Evolutionary conservation across 2,113 vertebrate genomes (phyloP).

Genomic region (Aspidoscelis tigris): DNA sequence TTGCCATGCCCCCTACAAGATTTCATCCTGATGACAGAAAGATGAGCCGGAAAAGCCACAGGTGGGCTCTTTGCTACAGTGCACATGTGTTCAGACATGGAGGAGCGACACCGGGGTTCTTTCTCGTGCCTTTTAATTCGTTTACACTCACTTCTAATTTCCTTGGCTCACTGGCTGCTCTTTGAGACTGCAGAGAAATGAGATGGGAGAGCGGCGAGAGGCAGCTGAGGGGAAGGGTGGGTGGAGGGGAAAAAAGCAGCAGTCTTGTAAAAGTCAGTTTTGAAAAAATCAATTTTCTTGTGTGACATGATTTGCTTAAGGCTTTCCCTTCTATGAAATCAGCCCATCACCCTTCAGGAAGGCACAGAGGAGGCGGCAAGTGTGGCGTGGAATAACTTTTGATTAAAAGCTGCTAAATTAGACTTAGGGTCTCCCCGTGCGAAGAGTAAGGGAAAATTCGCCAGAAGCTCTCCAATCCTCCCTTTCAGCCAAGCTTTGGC

Average conservation of each 20-base stretch:
- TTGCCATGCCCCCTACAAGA: too few species aligned
- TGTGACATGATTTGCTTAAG: slow-evolving; percentile 70
- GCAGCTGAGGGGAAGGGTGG: slow-evolving; percentile 29
- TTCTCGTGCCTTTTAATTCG: slow-evolving; percentile 61
- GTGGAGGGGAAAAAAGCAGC: slow-evolving; percentile 20
- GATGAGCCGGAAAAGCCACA: too few species aligned
- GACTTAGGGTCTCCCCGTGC: slow-evolving; percentile 41
- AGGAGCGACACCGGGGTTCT: neutral
- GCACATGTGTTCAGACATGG: neutral
- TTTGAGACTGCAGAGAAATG: slow-evolving; percentile 60
- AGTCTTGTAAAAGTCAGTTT: slow-evolving; percentile 71
- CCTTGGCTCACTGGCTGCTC: slow-evolving; percentile 64
- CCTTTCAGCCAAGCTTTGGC: neutral
- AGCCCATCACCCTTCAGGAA: slow-evolving; percentile 64
- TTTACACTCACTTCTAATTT: slow-evolving; percentile 66
- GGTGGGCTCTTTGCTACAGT: neutral
- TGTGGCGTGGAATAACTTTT: slow-evolving; percentile 57
- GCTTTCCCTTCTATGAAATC: slow-evolving; percentile 68
- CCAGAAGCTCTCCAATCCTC: neutral
- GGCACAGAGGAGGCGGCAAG: slow-evolving; percentile 57
- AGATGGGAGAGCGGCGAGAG: slow-evolving; percentile 44
- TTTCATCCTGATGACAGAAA: too few species aligned
- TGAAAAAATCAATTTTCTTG: slow-evolving; percentile 69
- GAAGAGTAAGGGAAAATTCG: slow-evolving; percentile 19
- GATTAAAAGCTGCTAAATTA: slow-evolving; percentile 71